Conservation (phyloP, 1,140 invertebrate genomes). For the Caenorhabditis inopinata region DNA sequence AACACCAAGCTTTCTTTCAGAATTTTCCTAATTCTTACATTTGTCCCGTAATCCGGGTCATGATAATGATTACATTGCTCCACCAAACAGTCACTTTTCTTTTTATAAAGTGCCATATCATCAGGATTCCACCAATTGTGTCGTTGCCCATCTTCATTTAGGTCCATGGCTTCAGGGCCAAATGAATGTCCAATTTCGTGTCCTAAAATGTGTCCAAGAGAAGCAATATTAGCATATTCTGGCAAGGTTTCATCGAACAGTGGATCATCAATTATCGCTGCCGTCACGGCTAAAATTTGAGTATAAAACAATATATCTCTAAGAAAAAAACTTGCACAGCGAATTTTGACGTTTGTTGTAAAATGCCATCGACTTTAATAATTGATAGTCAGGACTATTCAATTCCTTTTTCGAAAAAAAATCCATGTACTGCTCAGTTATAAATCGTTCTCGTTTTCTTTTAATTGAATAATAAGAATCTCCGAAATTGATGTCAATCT, state of each 20-base stretch:
- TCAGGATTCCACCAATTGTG: neutral
- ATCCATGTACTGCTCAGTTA: too few relatives aligned
- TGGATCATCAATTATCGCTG: neutral
- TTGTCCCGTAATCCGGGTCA: neutral
- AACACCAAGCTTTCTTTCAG: too few relatives aligned
- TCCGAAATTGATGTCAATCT: too few relatives aligned
- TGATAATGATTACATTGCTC: neutral
- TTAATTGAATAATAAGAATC: too few relatives aligned
- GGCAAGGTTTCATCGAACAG: neutral
- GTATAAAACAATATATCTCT: too few relatives aligned
- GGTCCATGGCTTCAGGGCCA: neutral
- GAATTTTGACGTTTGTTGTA: neutral
- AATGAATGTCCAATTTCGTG: neutral
- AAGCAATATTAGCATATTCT: neutral
- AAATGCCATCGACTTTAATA: too few relatives aligned
- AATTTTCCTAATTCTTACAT: neutral
- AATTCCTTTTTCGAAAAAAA: too few relatives aligned
- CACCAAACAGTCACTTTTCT: neutral
- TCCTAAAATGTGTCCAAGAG: neutral
- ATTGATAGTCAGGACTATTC: too few relatives aligned
- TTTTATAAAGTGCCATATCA: neutral
- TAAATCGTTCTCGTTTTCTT: too few relatives aligned
- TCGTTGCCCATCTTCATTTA: neutral
- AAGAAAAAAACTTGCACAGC: too few relatives aligned
- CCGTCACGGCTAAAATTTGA: neutral